phyloP scores from a whole-genome alignment of 2,888 invertebrate species.

The Caenorhabditis sp. region DNA sequence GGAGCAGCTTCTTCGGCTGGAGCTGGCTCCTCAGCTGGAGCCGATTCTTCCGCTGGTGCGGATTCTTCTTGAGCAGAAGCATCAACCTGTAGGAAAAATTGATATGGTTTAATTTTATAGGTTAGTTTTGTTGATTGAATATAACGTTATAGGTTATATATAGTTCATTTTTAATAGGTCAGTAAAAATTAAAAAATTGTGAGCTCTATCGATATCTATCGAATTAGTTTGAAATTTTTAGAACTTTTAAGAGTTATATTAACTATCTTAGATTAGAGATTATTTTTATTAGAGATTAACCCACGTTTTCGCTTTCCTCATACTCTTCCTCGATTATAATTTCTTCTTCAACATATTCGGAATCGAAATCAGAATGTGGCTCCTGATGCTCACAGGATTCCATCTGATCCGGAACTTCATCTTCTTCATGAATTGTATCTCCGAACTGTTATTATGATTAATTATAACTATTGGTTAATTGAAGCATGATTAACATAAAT shows the following conservation, averaged over 20 bases:
- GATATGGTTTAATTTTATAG: not conserved
- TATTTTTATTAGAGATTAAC: conserved; percentile 3
- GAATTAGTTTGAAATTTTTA: too few species aligned
- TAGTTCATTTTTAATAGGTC: too few species aligned
- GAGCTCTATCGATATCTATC: conserved; percentile 5
- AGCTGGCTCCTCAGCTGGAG: conserved; percentile 31
- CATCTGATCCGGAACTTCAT: conserved; percentile 51
- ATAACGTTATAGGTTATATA: not conserved
- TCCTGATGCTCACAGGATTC: conserved; percentile 53
- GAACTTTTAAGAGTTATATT: too few species aligned
- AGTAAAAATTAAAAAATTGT: too few species aligned
- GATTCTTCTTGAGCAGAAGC: conserved; percentile 23
- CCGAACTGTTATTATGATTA: conserved; percentile 45
- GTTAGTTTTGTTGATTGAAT: conserved; percentile 5
- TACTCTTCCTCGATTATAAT: conserved; percentile 29
- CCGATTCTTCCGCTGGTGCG: conserved; percentile 18
- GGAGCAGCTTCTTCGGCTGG: conserved; percentile 22
- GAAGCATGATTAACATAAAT: not conserved
- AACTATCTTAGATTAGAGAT: too few species aligned
- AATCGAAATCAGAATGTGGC: conserved; percentile 37
- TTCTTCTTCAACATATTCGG: conserved; percentile 30
- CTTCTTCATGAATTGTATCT: conserved; percentile 57
- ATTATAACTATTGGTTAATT: not conserved
- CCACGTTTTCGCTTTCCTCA: conserved; percentile 37
- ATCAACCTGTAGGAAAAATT: conserved; percentile 7